Evolutionary conservation across 30 jellyfish, hydroid and myxozoan species (phyloP).

Genomic region (Sanderia malayensis): DNA sequence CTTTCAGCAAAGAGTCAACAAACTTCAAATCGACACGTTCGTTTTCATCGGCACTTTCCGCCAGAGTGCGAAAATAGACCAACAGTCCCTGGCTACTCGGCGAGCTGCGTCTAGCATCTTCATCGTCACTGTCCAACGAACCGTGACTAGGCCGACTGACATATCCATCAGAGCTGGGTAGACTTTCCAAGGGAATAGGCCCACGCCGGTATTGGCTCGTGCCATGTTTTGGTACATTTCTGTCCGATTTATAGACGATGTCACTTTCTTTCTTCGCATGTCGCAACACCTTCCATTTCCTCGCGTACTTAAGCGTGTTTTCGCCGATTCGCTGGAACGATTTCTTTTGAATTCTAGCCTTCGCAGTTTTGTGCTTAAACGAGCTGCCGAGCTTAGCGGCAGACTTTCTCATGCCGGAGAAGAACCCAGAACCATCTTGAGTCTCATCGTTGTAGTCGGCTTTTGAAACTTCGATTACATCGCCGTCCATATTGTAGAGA

Average conservation of each 20-base stretch:
- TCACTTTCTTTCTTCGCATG: neutral
- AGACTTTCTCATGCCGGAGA: neutral
- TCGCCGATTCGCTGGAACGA: neutral
- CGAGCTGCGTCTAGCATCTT: slow-evolving; percentile 28
- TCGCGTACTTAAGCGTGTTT: neutral
- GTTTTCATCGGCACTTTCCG: slow-evolving; percentile 54
- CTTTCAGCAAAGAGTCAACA: slow-evolving; percentile 69
- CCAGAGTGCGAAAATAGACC: slow-evolving; percentile 50
- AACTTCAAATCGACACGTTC: slow-evolving; percentile 72
- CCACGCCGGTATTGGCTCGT: slow-evolving; percentile 55
- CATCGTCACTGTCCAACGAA: slow-evolving; percentile 58
- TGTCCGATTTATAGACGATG: neutral
- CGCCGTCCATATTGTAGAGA: no score
- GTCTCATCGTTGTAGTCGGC: no score
- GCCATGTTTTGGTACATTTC: slow-evolving; percentile 9
- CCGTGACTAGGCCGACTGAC: slow-evolving; percentile 24
- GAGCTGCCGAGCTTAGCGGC: neutral
- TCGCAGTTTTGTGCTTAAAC: neutral
- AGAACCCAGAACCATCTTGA: no score
- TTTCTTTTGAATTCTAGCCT: neutral
- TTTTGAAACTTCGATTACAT: no score
- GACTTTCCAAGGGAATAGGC: slow-evolving; percentile 42
- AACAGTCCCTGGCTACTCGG: slow-evolving; percentile 66
- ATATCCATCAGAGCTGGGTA: slow-evolving; percentile 26
- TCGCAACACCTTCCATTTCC: neutral